Conservation (phyloP, 1,140 invertebrate genomes). For the Dendroctonus ponderosae region DNA sequence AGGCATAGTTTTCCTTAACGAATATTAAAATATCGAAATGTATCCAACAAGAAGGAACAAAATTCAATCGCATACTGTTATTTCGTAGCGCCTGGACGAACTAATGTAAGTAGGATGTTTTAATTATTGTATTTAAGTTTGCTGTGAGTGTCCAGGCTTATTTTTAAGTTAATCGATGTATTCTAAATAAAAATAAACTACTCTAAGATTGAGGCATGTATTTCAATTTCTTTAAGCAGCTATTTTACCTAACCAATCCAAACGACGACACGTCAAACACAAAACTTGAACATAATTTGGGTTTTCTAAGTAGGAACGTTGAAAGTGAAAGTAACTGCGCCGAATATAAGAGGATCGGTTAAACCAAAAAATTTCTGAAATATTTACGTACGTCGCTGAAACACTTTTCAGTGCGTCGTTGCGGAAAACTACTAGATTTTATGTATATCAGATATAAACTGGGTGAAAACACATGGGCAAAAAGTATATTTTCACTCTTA, state of each 20-base stretch:
- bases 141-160: constrained; percentile 46
- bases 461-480: no score
- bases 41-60: constrained; percentile 20
- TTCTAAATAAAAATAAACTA: constrained; percentile 45
- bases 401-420: no score
- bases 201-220: constrained; percentile 36
- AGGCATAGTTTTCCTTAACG: constrained; percentile 16
- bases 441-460: no score
- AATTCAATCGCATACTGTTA: constrained; percentile 41
- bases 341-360: no score
- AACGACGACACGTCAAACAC: no score
- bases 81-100: constrained; percentile 44
- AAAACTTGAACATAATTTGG: no score
- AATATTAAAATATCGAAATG: constrained; percentile 35
- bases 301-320: no score
- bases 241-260: not conserved
- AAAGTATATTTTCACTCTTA: no score
- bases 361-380: no score
- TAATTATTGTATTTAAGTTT: constrained; percentile 44
- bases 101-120: constrained; percentile 43
- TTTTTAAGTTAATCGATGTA: constrained; percentile 48
- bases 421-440: no score
- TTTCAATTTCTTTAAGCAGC: not conserved
- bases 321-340: no score
- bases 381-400: no score